Base-by-base conservation (phyloP, 1,140 invertebrate species). In the Colletes latitarsis region DNA sequence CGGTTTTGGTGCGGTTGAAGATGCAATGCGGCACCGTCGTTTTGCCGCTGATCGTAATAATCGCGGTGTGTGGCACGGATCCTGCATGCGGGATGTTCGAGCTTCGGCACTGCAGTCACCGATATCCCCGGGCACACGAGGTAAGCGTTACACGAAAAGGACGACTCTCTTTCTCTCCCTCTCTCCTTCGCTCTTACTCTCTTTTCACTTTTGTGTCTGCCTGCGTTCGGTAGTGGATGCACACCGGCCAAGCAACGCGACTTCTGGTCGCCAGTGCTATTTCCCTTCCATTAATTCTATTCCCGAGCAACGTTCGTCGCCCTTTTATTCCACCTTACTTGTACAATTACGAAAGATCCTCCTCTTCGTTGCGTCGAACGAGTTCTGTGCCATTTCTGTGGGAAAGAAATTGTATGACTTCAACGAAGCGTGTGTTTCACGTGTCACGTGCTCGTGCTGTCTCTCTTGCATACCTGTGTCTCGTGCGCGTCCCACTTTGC, bases 91-190 rank as follows among this genome's bases (percentile, higher is more conserved):
- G 91, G 66, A 92, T 94, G 89, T 93, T 94, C 88, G 91, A 91
- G 75, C 92, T 93, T 74, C 90, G 91, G 30, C 92, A 93, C 63
- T 95, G 94, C 91, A 93, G 84, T 79, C 94, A 95, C 83, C 91
- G 92, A 71, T 93, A 94, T 90, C 94, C 94, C 17, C 91, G 91
- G 62, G 89, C 92, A 17, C 89, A 94, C 85, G 94, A 95, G 94
- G 94, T 94, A 82, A 93, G 91, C 70, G 15, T 19, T 19, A 66
- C 39, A 39, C 62, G 49, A 41, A 21, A 70, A 57, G 9, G 19
- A 14, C 39, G 46, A 12, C 21, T 46, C 14, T 62, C 46, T 21
- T 17, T 69, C 21, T 69, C 77, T 46, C 14, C 4, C 52, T 39
- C 17, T 53, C 67, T 76, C 57, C n/a, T 49, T 82, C 74, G 30